Evolutionary conservation across 2,113 vertebrate species (phyloP), one percentile per base, ranked within the genome.

Genomic region (Halichoerus grypus): DNA sequence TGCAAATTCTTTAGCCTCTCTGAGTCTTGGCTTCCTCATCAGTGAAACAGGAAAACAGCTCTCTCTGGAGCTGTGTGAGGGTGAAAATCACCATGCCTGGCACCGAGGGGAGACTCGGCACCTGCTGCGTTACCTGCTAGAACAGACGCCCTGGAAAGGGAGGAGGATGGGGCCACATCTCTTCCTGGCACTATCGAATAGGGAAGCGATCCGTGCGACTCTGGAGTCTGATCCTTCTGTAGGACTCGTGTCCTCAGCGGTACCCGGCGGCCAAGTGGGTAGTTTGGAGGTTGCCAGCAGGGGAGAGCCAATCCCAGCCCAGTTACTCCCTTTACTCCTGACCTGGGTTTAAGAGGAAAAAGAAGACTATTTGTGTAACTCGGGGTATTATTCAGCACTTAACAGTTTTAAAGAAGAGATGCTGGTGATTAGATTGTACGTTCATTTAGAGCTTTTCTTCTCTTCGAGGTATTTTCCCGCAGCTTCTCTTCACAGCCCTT

Each of bases 371-470:
- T 49, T 82, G 79, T 77, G 28, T 82, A 72, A 57, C 46, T 77
- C 3, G 2, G 80, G 59, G 6, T 57, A 26, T 59, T 42, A 18
- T 87, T 82, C n/a, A 11, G 69, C 55, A 57, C 14, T 59, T 94
- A 33, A 61, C 18, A 59, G 71, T 80, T 80, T 65, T 84, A 19
- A 69, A n/a, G 39, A 79, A 77, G 24, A 83, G 24, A 15, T 46
- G 57, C 18, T 36, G 9, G 22, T 5, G 16, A 22, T 61, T 36
- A 59, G 36, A n/a, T 10, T 33, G 13, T 19, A 16, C 15, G 5
- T 82, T 49, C 46, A 51, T 53, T 76, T 67, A 76, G 81, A 24
- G 65, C 36, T 94, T 96, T 95, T 77, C 19, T 87, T 72, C 74
- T 55, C 67, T 83, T 46, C 1, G 0, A 13, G 83, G 19, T 67